Conservation (phyloP, 1,140 invertebrate genomes). For the Atta colombica region DNA sequence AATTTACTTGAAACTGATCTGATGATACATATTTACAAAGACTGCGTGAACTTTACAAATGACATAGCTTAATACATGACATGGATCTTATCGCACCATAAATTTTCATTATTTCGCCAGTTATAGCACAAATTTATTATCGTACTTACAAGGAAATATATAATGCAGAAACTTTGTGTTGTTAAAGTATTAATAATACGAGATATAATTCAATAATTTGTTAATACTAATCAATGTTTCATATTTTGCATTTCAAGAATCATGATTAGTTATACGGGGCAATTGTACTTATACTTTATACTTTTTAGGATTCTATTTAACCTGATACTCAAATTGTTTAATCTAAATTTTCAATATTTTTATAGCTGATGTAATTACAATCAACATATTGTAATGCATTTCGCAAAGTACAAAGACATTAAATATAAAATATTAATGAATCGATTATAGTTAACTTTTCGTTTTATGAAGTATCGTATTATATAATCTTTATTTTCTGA, state of each 20-base stretch:
- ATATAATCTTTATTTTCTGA: neutral
- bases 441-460: neutral
- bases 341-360: slow-evolving; percentile 53
- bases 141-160: slow-evolving; percentile 29
- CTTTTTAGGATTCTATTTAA: neutral
- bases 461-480: neutral
- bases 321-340: neutral
- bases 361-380: slow-evolving; percentile 39
- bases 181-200: neutral
- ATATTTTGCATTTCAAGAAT: slow-evolving; percentile 62
- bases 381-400: neutral
- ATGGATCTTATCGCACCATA: neutral
- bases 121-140: slow-evolving; percentile 7
- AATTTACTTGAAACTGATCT: slow-evolving; percentile 47
- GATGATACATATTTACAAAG: slow-evolving; percentile 53
- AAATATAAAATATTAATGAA: slow-evolving; percentile 32
- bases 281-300: slow-evolving; percentile 25
- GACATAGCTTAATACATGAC: slow-evolving; percentile 14
- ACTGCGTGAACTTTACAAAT: slow-evolving; percentile 43
- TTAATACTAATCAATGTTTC: slow-evolving; percentile 14
- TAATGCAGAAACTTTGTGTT: slow-evolving; percentile 27
- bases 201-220: slow-evolving; percentile 9
- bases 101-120: slow-evolving; percentile 11
- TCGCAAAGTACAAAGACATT: slow-evolving; percentile 6
- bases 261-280: slow-evolving; percentile 35